phyloP scores from a whole-genome alignment of 2,888 invertebrate genomes.

The Cephus sareptanus region DNA sequence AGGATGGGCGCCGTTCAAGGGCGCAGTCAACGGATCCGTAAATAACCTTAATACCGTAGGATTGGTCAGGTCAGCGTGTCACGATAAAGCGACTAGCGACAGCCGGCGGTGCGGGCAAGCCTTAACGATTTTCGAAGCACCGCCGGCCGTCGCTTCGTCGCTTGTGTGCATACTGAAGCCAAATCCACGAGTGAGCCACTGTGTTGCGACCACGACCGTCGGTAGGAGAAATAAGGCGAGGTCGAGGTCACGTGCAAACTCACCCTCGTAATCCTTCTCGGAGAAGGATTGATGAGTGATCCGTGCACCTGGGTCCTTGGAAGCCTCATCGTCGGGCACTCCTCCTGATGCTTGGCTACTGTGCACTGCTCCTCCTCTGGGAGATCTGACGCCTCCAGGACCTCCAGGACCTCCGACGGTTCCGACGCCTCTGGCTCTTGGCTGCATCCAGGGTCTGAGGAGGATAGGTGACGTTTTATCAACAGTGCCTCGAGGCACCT shows the following conservation, averaged over 20 bases:
- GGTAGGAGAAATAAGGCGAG: not conserved
- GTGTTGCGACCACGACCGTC: constrained; percentile 11
- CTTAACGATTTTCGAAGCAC: constrained; percentile 64
- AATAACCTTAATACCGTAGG: constrained; percentile 38
- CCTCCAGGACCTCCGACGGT: constrained; percentile 40
- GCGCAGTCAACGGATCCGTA: constrained; percentile 19
- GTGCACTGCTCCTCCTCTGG: constrained; percentile 34
- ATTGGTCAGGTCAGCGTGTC: constrained; percentile 31
- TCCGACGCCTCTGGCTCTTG: constrained; percentile 60
- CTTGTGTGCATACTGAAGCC: constrained; percentile 54
- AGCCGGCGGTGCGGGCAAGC: constrained; percentile 9
- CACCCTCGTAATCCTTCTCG: constrained; percentile 91
- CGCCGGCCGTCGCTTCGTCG: constrained; percentile 30
- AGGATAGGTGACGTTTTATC: not conserved
- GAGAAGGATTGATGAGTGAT: constrained; percentile 84
- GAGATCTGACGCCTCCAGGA: constrained; percentile 34
- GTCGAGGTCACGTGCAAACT: constrained; percentile 17
- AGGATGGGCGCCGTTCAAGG: constrained; percentile 35
- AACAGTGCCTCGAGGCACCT: not conserved
- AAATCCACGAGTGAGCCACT: constrained; percentile 52
- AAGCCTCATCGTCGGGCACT: constrained; percentile 80
- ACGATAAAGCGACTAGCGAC: constrained; percentile 28
- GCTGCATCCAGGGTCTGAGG: constrained; percentile 70
- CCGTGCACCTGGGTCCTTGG: constrained; percentile 87
- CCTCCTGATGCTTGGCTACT: constrained; percentile 63